Evolutionary conservation across 2,888 invertebrate species (phyloP).

Genomic region (Auanema sp.): DNA sequence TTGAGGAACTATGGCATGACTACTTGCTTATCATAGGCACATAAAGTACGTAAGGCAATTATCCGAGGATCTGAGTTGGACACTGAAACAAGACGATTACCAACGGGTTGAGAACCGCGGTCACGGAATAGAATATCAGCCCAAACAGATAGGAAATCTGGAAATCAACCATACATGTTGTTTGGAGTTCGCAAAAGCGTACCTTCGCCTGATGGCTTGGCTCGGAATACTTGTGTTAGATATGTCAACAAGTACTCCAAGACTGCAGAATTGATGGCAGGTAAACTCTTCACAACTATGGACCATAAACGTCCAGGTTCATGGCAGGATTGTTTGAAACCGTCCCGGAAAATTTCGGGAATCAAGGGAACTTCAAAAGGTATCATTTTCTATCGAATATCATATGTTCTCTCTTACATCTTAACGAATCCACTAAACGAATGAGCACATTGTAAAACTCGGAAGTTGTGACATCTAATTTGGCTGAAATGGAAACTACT

Average conservation of each 20-base stretch:
- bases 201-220: constrained; percentile 22
- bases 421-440: constrained; percentile 41
- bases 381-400: not conserved
- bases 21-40: constrained; percentile 37
- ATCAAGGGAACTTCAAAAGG: constrained; percentile 24
- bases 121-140: constrained; percentile 42
- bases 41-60: constrained; percentile 29
- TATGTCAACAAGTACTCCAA: constrained; percentile 26
- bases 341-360: constrained; percentile 13
- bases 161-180: constrained; percentile 7
- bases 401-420: constrained; percentile 7
- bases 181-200: not conserved
- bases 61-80: constrained; percentile 22
- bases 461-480: constrained; percentile 25
- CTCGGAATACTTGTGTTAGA: constrained; percentile 22
- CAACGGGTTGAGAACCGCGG: constrained; percentile 8
- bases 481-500: constrained; percentile 18
- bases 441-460: constrained; percentile 43
- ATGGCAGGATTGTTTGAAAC: constrained; percentile 13
- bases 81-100: constrained; percentile 10
- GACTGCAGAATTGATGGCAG: constrained; percentile 16
- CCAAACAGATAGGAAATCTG: constrained; percentile 44
- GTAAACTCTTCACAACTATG: constrained; percentile 14
- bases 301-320: constrained; percentile 25
- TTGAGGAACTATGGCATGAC: constrained; percentile 18